Percentiles rank a stretch among this genome's conserved stretches.
Evolutionary conservation across 2,113 vertebrate genomes (phyloP).

Genomic region (Trachemys scripta): DNA sequence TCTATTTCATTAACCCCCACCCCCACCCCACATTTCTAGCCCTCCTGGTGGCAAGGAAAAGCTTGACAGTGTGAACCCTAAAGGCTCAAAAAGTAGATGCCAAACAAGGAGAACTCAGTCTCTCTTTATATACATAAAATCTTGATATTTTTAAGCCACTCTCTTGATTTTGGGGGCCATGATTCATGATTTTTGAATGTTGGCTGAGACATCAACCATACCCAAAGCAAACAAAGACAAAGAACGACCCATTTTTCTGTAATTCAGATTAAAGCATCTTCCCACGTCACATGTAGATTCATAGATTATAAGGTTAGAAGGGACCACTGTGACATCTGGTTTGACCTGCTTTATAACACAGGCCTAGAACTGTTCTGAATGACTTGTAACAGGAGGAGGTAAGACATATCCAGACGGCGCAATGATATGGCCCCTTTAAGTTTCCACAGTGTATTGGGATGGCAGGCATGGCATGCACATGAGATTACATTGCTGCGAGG

Average conservation of each 20-base stretch:
- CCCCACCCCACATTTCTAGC: neutral
- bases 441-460: neutral
- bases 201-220: neutral
- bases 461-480: neutral
- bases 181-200: neutral
- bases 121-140: neutral
- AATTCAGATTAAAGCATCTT: neutral
- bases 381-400: too few relatives aligned
- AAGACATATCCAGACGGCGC: too few relatives aligned
- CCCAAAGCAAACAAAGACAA: neutral
- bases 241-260: neutral
- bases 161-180: neutral
- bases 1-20: too few relatives aligned
- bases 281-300: neutral
- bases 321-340: neutral
- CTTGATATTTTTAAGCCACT: neutral
- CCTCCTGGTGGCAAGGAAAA: neutral
- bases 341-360: neutral
- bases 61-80: neutral
- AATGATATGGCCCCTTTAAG: neutral
- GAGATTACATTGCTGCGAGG: neutral
- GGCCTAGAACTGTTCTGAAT: neutral
- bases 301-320: neutral
- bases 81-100: neutral
- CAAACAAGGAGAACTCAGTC: neutral